These are phyloP conservation scores for Megalops atlanticus DNA, from an alignment of 2,113 vertebrate genomes.

Conservation along the genomic window DNA sequence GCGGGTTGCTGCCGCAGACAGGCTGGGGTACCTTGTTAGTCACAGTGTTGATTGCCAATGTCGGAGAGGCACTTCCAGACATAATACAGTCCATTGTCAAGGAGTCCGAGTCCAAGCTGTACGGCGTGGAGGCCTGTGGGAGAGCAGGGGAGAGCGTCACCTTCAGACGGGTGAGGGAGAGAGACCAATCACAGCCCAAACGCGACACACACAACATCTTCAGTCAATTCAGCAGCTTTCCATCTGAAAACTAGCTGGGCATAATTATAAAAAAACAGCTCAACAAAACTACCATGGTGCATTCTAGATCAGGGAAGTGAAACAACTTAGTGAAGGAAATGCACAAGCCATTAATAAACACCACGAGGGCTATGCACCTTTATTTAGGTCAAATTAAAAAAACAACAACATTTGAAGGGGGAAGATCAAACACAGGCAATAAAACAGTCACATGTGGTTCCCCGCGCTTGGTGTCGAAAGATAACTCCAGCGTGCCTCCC, in stretches of 20 bases:
- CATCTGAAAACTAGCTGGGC: too few relatives aligned
- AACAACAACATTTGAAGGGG: conserved; percentile 56
- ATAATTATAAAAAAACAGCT: too few relatives aligned
- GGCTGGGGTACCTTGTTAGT: conserved; percentile 78
- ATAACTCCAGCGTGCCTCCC: conserved; percentile 56
- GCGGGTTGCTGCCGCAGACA: not conserved
- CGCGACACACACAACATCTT: too few relatives aligned
- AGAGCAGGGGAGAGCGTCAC: not conserved
- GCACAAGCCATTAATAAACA: conserved; percentile 49
- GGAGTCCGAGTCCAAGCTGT: conserved; percentile 86
- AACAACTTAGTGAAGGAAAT: conserved; percentile 36
- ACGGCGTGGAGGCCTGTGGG: conserved; percentile 79
- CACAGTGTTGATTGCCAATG: conserved; percentile 82
- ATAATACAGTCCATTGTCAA: conserved; percentile 87
- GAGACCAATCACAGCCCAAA: not conserved
- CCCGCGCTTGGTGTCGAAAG: conserved; percentile 52
- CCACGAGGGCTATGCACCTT: conserved; percentile 47
- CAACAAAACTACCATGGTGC: not conserved
- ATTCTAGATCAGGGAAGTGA: not conserved
- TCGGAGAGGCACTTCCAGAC: conserved; percentile 82
- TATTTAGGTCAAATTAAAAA: conserved; percentile 55
- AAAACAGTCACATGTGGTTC: not conserved
- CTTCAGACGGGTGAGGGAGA: not conserved
- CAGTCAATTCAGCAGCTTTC: too few relatives aligned
- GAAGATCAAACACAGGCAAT: conserved; percentile 40